Base-by-base conservation (phyloP, 2,113 vertebrate species). In the Mobula birostris region DNA sequence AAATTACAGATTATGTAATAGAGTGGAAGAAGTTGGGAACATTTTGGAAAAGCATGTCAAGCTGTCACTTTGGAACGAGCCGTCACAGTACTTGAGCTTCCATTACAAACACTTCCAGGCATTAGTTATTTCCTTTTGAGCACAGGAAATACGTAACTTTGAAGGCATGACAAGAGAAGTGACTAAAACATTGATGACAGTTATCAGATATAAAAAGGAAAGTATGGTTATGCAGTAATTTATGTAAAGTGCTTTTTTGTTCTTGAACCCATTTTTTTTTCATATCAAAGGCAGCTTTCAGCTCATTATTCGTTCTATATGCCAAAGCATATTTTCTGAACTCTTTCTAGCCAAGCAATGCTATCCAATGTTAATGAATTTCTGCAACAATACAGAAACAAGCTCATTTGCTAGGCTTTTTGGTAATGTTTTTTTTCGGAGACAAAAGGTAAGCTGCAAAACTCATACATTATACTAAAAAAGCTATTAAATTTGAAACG, bases 301-400 rank as follows among this genome's bases (percentile, higher is more conserved):
- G 58, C 29, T 90, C 61, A 68, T 32, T 8, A 90, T 90, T 90
- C 66, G 29, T 66, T 90, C 85, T 66, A 68, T 90, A 12, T 90
- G 85, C 29, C 61, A 90, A 90, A 68, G 66, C 48, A 27, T 68
- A 90, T 90, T 90, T 90, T 58, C 61, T 66, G 14, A 68, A 90
- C 7, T 14, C 5, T 21, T 15, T n/a, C 2, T 58, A 87, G 56
- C 58, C 83, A 27, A 87, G 82, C 58, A 56, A 27, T 85, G 48
- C 7, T 58, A 29, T 87, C 56, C 83, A 87, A 61, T 24, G 1
- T 87, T 87, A 15, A 29, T 32, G 6, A 24, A 74, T 1, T 74
- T 74, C 21, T 66, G 48, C 48, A 48, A 48, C 48, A 48, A 48
- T 48, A 48, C 48, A 48, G 48, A 70, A 70, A 15, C 17, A 70